Conservation (phyloP, 2,888 invertebrate genomes). For the Drosophila pegasa region DNA sequence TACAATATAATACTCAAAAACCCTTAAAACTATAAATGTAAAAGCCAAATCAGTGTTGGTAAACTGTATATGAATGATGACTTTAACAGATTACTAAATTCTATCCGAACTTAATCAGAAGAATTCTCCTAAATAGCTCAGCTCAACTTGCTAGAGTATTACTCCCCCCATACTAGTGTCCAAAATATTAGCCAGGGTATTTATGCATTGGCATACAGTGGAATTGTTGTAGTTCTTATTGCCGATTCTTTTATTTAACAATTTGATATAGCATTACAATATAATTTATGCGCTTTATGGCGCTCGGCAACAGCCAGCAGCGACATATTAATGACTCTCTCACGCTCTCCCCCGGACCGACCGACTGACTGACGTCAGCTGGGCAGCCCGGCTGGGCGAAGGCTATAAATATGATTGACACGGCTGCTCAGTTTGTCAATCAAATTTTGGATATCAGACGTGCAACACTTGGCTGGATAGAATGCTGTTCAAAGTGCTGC, state of each 20-base stretch:
- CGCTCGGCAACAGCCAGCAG: conserved; percentile 45
- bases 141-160: background rate
- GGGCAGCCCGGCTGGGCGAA: conserved; percentile 34
- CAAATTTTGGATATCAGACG: conserved; percentile 59
- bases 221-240: conserved; percentile 3
- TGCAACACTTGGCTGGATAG: conserved; percentile 15
- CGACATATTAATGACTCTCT: conserved; percentile 70
- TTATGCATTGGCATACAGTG: conserved; percentile 5
- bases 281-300: conserved; percentile 73
- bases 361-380: conserved; percentile 45
- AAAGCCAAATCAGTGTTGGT: background rate
- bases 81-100: background rate
- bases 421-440: conserved; percentile 60
- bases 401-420: conserved; percentile 80
- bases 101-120: no score
- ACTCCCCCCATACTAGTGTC: background rate
- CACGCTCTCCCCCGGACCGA: conserved; percentile 46
- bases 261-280: conserved; percentile 72
- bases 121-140: no score
- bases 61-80: background rate
- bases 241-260: conserved; percentile 46
- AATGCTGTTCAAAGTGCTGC: conserved; percentile 64
- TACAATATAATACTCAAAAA: conserved; percentile 79
- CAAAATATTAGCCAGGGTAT: conserved; percentile 27
- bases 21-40: no score